A percentile compares a stretch with the other conserved stretches of the same genome.
phyloP scores from a whole-genome alignment of 2,113 vertebrate genomes.

The Cyanocitta stelleri region DNA sequence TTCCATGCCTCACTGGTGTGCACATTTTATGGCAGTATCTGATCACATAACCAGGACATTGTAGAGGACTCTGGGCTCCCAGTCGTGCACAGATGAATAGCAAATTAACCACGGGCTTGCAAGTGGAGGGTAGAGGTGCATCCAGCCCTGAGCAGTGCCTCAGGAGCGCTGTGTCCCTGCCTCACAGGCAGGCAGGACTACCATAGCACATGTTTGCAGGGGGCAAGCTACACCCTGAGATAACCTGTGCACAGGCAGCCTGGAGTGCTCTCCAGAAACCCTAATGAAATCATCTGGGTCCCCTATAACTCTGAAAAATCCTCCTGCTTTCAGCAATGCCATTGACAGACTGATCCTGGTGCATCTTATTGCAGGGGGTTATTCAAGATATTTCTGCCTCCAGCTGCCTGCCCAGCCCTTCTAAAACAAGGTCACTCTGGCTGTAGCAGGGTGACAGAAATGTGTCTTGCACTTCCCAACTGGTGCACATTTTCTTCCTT shows the following conservation, averaged over 20 bases:
- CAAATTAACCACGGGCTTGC: background rate
- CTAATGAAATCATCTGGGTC: background rate
- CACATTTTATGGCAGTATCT: background rate
- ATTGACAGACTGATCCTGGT: background rate
- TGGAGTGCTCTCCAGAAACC: background rate
- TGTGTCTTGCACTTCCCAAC: background rate
- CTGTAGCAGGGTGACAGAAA: background rate
- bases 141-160: background rate
- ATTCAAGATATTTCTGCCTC: background rate
- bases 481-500: background rate
- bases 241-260: background rate
- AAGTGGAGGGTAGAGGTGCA: background rate
- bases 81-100: background rate
- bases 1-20: background rate
- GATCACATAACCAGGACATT: background rate
- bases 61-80: background rate
- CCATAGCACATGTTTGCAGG: background rate
- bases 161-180: background rate
- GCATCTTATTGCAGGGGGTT: background rate
- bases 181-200: background rate
- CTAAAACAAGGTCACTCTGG: background rate
- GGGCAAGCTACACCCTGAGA: background rate
- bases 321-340: background rate
- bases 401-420: background rate
- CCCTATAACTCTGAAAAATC: slow-evolving; percentile 10